phyloP scores from a whole-genome alignment of 2,113 vertebrate genomes.

The Neolamprologus sp. region DNA sequence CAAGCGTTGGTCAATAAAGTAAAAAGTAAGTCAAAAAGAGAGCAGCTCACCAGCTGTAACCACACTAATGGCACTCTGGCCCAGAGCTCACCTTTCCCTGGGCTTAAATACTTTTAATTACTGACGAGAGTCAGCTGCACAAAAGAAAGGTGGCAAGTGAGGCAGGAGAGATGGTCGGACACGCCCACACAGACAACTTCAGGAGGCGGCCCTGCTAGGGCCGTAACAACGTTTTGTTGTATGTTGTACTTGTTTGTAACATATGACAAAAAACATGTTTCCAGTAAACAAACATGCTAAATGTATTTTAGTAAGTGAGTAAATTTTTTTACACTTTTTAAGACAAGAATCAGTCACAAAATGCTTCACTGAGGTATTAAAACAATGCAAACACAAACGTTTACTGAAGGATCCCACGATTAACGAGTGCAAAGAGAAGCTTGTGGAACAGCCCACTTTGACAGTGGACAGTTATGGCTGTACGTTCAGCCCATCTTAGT shows the following conservation, averaged over 20 bases:
- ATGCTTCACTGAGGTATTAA: neutral
- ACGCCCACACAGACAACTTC: no score
- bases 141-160: no score
- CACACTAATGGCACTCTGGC: no score
- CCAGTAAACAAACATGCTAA: neutral
- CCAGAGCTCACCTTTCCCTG: no score
- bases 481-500: neutral
- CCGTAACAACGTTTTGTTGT: neutral
- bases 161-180: no score
- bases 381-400: neutral
- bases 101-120: no score
- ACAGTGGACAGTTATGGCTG: rapidly evolving
- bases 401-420: rapidly evolving
- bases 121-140: no score
- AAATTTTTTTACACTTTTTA: neutral
- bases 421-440: neutral
- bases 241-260: neutral
- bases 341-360: neutral
- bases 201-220: no score
- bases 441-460: neutral
- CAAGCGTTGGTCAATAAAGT: no score
- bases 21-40: no score
- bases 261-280: neutral
- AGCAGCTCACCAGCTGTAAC: no score
- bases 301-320: neutral